These are phyloP conservation scores for Micoletzkya japonica DNA, from an alignment of 2,888 invertebrate genomes.

Conservation along the genomic window DNA sequence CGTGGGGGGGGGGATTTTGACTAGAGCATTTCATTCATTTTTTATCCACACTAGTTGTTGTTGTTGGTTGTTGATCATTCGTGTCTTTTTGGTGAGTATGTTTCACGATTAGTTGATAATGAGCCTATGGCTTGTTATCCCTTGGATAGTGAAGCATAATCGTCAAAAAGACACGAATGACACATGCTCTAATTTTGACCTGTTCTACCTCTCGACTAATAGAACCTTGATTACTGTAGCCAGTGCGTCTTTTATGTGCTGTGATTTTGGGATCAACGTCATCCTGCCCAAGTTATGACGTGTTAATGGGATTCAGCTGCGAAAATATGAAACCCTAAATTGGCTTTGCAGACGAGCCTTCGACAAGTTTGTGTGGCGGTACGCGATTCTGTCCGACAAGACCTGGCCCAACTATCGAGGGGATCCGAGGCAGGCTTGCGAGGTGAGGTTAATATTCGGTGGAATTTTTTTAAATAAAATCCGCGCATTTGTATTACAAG, in stretches of 20 bases:
- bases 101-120: no score
- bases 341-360: conserved; percentile 47
- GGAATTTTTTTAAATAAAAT: no score
- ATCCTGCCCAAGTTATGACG: neutral
- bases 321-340: neutral
- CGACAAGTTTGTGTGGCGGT: conserved; percentile 65
- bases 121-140: no score
- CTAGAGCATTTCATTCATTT: no score
- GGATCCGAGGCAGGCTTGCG: conserved; percentile 69
- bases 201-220: no score
- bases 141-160: no score
- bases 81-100: no score
- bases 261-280: neutral
- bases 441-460: conserved; percentile 32
- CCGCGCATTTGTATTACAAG: no score
- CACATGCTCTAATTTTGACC: no score
- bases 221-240: neutral
- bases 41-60: conserved; percentile 72
- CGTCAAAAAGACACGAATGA: no score
- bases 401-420: conserved; percentile 71
- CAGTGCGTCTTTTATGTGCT: no score
- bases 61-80: no score
- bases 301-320: neutral
- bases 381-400: conserved; percentile 73
- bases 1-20: conserved; percentile 70